phyloP scores from a whole-genome alignment of 2,888 invertebrate species.

The Eudasyphora cyanicolor region DNA sequence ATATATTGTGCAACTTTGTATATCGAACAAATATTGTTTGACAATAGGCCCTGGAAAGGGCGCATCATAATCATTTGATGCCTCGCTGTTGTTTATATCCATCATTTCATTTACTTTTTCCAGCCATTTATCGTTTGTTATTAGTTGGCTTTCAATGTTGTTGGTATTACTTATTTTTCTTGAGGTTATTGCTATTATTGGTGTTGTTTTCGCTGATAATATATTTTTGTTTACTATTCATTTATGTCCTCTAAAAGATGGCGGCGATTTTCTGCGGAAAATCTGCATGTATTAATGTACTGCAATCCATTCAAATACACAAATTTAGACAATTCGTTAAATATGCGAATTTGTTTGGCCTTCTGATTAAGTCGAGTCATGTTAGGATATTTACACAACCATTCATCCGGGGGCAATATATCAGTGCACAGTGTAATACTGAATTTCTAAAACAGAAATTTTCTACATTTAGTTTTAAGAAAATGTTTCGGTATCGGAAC shows the following conservation, averaged over 20 bases:
- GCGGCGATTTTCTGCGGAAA: slow-evolving; percentile 2
- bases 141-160: slow-evolving; percentile 39
- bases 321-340: background rate
- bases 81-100: too few relatives aligned
- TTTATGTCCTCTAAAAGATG: slow-evolving; percentile 24
- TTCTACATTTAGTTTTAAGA: too few relatives aligned
- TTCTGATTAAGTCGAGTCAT: background rate
- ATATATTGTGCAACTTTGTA: too few relatives aligned
- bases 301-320: background rate
- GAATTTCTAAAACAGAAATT: too few relatives aligned
- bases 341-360: background rate
- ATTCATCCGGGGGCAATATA: background rate
- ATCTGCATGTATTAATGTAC: background rate
- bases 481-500: too few relatives aligned
- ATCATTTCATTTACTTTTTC: slow-evolving; percentile 8
- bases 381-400: background rate
- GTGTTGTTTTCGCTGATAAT: background rate
- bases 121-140: slow-evolving; percentile 21
- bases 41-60: too few relatives aligned
- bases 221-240: background rate
- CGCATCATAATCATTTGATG: too few relatives aligned
- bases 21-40: too few relatives aligned
- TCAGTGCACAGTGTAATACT: background rate
- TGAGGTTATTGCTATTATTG: background rate
- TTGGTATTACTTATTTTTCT: background rate